Conservation (phyloP, 2,797 vertebrate genomes). For the Helostoma temminkii region DNA sequence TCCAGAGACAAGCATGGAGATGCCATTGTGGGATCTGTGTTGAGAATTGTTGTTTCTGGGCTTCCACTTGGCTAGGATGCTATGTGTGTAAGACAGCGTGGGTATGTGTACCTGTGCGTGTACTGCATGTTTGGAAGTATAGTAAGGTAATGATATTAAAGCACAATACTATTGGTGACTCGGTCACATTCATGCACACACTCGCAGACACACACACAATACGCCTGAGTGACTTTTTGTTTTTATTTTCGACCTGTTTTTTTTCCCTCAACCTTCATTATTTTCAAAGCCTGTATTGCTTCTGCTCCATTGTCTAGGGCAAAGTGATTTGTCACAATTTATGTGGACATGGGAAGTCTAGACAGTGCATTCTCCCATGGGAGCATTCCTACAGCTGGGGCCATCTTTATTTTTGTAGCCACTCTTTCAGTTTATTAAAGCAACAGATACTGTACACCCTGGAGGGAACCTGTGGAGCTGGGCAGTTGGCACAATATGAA, state of each 20-base stretch:
- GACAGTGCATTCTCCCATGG: slow-evolving; percentile 52
- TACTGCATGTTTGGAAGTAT: slow-evolving; percentile 21
- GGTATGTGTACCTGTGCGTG: slow-evolving; percentile 21
- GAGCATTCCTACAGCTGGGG: slow-evolving; percentile 47
- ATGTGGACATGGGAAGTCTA: slow-evolving; percentile 74
- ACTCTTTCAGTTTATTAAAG: slow-evolving; percentile 57
- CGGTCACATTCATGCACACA: not conserved
- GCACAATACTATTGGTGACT: slow-evolving; percentile 42
- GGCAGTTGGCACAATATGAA: slow-evolving; percentile 28
- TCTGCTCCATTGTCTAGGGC: slow-evolving; percentile 64
- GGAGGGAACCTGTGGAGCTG: slow-evolving; percentile 17
- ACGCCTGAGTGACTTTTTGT: slow-evolving; percentile 52
- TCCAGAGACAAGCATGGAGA: slow-evolving; percentile 43
- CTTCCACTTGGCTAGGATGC: slow-evolving; percentile 44
- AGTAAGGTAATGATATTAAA: slow-evolving; percentile 61
- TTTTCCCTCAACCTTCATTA: slow-evolving; percentile 74
- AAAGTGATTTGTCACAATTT: slow-evolving; percentile 82
- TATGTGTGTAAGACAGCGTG: slow-evolving; percentile 22
- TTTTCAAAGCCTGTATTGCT: slow-evolving; percentile 71
- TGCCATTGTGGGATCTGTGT: slow-evolving; percentile 41
- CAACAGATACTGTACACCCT: slow-evolving; percentile 43
- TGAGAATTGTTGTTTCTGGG: slow-evolving; percentile 36
- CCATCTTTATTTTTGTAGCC: slow-evolving; percentile 48
- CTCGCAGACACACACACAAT: slow-evolving; percentile 6
- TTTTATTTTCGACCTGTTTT: slow-evolving; percentile 60